A percentile compares a stretch with the other conserved stretches of the same genome.
These are phyloP conservation scores for Symphodus melops DNA, from an alignment of 2,113 vertebrate genomes.

Conservation along the genomic window DNA sequence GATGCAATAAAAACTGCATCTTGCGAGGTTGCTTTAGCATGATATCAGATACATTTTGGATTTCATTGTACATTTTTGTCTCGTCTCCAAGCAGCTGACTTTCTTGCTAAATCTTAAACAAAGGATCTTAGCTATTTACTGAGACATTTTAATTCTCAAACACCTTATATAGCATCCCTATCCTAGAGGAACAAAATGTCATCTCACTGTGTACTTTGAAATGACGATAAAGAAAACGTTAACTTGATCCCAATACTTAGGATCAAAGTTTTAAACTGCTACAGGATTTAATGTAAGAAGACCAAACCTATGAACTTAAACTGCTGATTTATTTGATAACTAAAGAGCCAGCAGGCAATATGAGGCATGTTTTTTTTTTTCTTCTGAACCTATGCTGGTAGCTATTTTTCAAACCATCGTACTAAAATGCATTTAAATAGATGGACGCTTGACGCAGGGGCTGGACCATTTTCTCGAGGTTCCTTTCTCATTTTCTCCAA, in stretches of 20 bases:
- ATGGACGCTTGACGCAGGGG: not conserved
- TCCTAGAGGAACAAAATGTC: too few species aligned
- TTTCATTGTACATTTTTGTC: too few species aligned
- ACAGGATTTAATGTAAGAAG: not conserved
- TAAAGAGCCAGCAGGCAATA: not conserved
- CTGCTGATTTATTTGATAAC: not conserved
- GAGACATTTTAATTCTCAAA: too few species aligned
- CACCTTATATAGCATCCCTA: too few species aligned
- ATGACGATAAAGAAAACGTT: too few species aligned
- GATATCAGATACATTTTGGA: too few species aligned
- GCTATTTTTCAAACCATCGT: not conserved
- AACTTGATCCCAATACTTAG: too few species aligned
- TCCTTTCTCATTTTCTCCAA: not conserved
- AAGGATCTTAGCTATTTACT: too few species aligned
- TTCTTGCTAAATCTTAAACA: too few species aligned
- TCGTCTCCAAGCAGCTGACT: too few species aligned
- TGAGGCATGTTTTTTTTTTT: not conserved
- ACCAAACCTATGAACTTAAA: conserved; percentile 18
- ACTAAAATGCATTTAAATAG: not conserved
- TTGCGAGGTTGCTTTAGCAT: too few species aligned
- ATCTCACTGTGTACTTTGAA: too few species aligned
- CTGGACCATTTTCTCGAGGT: conserved; percentile 6
- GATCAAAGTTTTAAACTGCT: not conserved
- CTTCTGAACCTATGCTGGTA: not conserved
- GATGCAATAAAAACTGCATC: not conserved